phyloP scores from a whole-genome alignment of 2,888 invertebrate genomes.

The Cryptophagus acutangulus region DNA sequence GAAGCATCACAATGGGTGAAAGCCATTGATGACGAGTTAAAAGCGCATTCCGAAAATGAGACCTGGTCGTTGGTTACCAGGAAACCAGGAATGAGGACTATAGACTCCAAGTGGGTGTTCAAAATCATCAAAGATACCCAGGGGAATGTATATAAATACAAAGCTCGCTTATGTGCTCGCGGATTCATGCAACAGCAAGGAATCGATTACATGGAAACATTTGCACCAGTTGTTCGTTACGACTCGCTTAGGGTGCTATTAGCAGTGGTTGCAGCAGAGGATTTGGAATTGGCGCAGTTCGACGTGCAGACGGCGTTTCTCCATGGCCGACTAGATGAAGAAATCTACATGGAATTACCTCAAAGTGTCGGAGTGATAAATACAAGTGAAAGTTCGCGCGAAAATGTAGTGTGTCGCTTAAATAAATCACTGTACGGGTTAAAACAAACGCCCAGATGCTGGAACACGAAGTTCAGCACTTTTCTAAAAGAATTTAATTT shows the following conservation, averaged over 20 bases:
- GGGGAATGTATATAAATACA: not conserved
- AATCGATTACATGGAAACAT: conserved; percentile 21
- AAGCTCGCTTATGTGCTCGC: conserved; percentile 11
- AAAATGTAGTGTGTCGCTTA: conserved; percentile 10
- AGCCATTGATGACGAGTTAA: conserved; percentile 4
- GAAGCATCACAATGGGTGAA: not conserved
- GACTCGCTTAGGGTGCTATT: conserved; percentile 19
- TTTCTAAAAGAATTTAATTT: conserved; percentile 29
- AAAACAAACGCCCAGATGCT: conserved; percentile 15
- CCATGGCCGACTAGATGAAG: conserved; percentile 9
- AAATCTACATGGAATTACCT: conserved; percentile 14
- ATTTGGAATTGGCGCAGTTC: conserved; percentile 12
- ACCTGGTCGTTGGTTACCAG: not conserved
- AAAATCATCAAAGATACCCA: not conserved
- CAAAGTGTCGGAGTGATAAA: conserved; percentile 12
- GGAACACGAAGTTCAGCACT: conserved; percentile 27
- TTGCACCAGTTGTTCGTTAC: conserved; percentile 21
- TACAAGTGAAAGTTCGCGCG: too few species aligned
- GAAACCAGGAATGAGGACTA: not conserved
- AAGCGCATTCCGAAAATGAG: not conserved
- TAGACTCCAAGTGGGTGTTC: conserved; percentile 4
- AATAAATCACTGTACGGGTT: conserved; percentile 16
- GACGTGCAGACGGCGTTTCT: conserved; percentile 20
- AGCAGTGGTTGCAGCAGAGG: conserved; percentile 11
- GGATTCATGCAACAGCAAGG: conserved; percentile 17